Percentiles rank a stretch among this genome's conserved stretches.
These are phyloP conservation scores for Halcyon smyrnensis DNA, from an alignment of 2,797 vertebrate species.

Conservation along the genomic window DNA sequence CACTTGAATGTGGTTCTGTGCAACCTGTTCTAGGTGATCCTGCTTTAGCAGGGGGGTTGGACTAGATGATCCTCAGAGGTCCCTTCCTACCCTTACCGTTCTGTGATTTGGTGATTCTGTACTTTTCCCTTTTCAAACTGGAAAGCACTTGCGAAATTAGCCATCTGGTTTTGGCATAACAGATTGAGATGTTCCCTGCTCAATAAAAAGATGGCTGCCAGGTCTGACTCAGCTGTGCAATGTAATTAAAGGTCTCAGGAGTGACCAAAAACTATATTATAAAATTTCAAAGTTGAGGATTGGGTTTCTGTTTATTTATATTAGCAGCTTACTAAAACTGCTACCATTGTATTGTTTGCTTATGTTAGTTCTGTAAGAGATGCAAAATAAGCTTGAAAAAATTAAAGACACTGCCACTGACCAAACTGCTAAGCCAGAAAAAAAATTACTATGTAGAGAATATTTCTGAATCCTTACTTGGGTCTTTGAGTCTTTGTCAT, in stretches of 20 bases:
- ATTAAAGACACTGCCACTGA: neutral
- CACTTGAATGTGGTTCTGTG: no score
- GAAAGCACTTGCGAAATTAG: slow-evolving; percentile 4
- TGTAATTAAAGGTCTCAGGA: slow-evolving; percentile 19
- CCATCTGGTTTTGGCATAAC: slow-evolving; percentile 39
- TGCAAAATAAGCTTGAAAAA: neutral
- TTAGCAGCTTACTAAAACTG: neutral
- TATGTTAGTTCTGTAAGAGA: neutral
- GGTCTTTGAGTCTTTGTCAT: neutral
- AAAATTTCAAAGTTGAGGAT: neutral
- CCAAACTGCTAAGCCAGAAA: neutral
- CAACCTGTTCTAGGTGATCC: no score
- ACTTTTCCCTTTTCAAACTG: slow-evolving; percentile 22
- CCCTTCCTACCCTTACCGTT: neutral
- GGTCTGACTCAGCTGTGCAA: slow-evolving; percentile 20
- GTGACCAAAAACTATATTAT: neutral
- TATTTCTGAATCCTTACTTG: neutral
- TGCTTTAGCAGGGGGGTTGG: neutral
- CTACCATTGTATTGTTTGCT: neutral
- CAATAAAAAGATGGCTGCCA: slow-evolving; percentile 11
- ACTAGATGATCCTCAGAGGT: neutral
- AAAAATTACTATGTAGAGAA: neutral
- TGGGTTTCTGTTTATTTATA: neutral
- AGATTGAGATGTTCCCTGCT: slow-evolving; percentile 14
- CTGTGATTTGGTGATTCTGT: neutral